phyloP scores from a whole-genome alignment of 2,888 invertebrate species.

The Melinaea marsaeus region DNA sequence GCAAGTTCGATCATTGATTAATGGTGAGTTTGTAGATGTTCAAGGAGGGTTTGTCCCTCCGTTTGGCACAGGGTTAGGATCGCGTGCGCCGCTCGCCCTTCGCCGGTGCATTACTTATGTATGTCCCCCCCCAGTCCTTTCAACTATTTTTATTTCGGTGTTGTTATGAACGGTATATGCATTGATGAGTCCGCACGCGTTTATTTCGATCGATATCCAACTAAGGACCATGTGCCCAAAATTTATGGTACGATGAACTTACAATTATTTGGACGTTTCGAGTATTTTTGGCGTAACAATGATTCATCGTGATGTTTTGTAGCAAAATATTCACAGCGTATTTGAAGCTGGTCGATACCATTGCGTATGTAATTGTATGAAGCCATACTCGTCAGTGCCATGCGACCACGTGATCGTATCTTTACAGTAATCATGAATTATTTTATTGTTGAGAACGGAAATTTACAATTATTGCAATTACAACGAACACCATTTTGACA shows the following conservation, averaged over 20 bases:
- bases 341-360: constrained; percentile 47
- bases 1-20: constrained; percentile 57
- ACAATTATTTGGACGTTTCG: constrained; percentile 15
- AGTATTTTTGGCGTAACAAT: constrained; percentile 18
- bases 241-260: constrained; percentile 22
- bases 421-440: constrained; percentile 43
- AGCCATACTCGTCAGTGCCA: constrained; percentile 55
- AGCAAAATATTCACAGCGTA: constrained; percentile 15
- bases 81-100: constrained; percentile 71
- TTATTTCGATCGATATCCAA: constrained; percentile 46
- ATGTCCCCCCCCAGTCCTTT: constrained; percentile 50
- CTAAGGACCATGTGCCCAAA: constrained; percentile 13
- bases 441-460: constrained; percentile 57
- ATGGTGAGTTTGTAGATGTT: constrained; percentile 52
- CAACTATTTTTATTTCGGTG: constrained; percentile 64
- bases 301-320: constrained; percentile 17
- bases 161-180: constrained; percentile 60
- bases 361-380: constrained; percentile 55
- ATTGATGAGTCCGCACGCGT: constrained; percentile 55
- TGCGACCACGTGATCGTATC: constrained; percentile 50
- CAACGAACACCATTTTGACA: constrained; percentile 31
- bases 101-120: constrained; percentile 73
- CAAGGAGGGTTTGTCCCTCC: constrained; percentile 50
- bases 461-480: constrained; percentile 49
- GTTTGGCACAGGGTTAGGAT: constrained; percentile 54